Conservation (phyloP, 2,888 invertebrate genomes). For the Melikaiella ostensackeni region DNA sequence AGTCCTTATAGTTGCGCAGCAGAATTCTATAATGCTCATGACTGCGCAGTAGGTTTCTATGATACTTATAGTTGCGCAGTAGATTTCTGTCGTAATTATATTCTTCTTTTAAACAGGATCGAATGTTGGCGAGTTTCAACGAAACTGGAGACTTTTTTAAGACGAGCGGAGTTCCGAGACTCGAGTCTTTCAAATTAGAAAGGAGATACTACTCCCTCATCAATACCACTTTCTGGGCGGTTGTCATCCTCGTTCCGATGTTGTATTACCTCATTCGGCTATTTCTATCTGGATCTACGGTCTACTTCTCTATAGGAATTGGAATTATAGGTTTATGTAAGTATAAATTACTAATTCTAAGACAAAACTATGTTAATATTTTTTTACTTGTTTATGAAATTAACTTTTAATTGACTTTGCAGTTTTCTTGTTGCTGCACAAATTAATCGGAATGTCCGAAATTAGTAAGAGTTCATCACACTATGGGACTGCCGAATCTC, state of each 20-base stretch:
- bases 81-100: too few relatives aligned
- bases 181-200: constrained; percentile 80
- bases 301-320: constrained; percentile 84
- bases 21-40: too few relatives aligned
- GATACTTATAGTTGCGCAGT: too few relatives aligned
- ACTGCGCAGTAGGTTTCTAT: too few relatives aligned
- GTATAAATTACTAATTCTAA: constrained; percentile 75
- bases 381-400: neutral
- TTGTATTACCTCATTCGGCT: constrained; percentile 84
- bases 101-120: constrained; percentile 79
- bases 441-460: constrained; percentile 90
- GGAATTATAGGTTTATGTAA: constrained; percentile 87
- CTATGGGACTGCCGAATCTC: constrained; percentile 84
- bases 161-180: constrained; percentile 84
- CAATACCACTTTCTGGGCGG: constrained; percentile 86
- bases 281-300: constrained; percentile 85
- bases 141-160: constrained; percentile 89
- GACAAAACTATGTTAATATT: neutral
- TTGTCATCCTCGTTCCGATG: constrained; percentile 84
- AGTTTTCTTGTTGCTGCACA: constrained; percentile 89
- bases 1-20: too few relatives aligned
- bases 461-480: constrained; percentile 88
- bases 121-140: constrained; percentile 85
- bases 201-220: constrained; percentile 84
- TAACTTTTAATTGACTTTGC: constrained; percentile 59